Evolutionary conservation across 2,888 invertebrate species (phyloP).

Genomic region (Dascillus cervinus): DNA sequence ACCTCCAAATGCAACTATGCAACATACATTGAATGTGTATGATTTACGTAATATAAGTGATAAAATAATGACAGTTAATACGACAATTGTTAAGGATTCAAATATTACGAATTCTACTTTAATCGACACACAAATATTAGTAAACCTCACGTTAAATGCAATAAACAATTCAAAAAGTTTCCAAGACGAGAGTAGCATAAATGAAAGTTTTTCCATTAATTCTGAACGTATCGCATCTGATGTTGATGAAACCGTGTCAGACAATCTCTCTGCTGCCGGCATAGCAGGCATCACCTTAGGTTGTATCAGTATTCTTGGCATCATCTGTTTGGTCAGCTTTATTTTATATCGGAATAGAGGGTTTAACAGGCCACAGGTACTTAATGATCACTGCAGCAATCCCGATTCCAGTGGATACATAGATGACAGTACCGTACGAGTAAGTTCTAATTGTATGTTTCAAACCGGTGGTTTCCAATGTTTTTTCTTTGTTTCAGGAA

Average conservation of each 20-base stretch:
- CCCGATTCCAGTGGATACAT: slow-evolving; percentile 82
- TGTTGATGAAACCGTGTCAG: slow-evolving; percentile 16
- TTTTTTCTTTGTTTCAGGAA: slow-evolving; percentile 56
- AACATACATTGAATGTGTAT: too few species aligned
- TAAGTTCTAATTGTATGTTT: slow-evolving; percentile 40
- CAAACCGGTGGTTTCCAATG: not conserved
- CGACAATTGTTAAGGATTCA: too few species aligned
- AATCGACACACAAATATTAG: too few species aligned
- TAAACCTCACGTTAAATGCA: too few species aligned
- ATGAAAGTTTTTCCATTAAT: slow-evolving; percentile 14
- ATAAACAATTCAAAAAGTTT: slow-evolving; percentile 30
- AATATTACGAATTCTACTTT: too few species aligned
- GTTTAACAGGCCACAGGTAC: slow-evolving; percentile 74
- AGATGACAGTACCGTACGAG: slow-evolving; percentile 78
- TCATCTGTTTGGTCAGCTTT: slow-evolving; percentile 59
- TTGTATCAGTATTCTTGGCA: slow-evolving; percentile 55
- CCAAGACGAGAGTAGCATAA: slow-evolving; percentile 20
- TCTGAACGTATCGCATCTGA: slow-evolving; percentile 14
- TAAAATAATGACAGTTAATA: too few species aligned
- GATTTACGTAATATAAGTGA: too few species aligned
- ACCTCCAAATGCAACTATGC: too few species aligned
- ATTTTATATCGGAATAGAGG: slow-evolving; percentile 64
- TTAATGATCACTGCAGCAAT: slow-evolving; percentile 75
- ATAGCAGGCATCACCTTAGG: slow-evolving; percentile 65
- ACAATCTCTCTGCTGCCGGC: slow-evolving; percentile 36